Base-by-base conservation (phyloP, 92 coral and sea anemone species). In the Umimayanthus kanabou region DNA sequence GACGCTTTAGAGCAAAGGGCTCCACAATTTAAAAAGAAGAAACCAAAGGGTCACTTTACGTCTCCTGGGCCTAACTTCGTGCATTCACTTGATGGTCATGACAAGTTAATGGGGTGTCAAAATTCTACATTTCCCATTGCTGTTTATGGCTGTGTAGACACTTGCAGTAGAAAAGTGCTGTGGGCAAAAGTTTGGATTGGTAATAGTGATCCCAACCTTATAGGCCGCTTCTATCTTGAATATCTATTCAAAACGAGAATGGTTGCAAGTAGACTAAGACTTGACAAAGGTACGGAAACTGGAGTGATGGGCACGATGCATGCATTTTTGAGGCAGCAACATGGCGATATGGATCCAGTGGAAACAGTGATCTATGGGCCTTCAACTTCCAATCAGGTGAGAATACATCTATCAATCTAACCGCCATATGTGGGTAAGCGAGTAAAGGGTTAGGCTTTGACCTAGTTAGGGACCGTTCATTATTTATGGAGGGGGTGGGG, bases 41-140 rank as follows among this genome's bases (percentile, higher is more conserved):
- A 64, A 64, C 70, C 70, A 64, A 64, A 64, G 70, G 70, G 70
- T 64, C 70, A 64, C 70, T 64, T 64, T 64, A 64, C 70, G 70
- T 64, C 70, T 64, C 70, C 70, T 64, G 70, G 70, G 70, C 70
- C 70, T 64, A 64, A 64, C 70, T 64, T 7, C n/a, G 69, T 16
- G 0, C 66, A 57, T 57, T 2, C 66, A 11, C 66, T 57, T 4
- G 2, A 39, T 1, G 45, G 11, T 9, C 37, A 33, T 2, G 9
- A 45, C 50, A 45, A 45, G 8, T 45, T 45, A 5, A 45, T 45
- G 50, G 50, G 50, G 50, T 45, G 5, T 5, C 50, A 45, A 45
- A 45, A 45, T 45, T 45, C 50, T 45, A 45, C 50, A 0, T 45
- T 45, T 45, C 50, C 50, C 5, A 45, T 45, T 45, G 50, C 50